Conservation (phyloP, 2,888 invertebrate species). For the Acanthosepion lycidas region DNA sequence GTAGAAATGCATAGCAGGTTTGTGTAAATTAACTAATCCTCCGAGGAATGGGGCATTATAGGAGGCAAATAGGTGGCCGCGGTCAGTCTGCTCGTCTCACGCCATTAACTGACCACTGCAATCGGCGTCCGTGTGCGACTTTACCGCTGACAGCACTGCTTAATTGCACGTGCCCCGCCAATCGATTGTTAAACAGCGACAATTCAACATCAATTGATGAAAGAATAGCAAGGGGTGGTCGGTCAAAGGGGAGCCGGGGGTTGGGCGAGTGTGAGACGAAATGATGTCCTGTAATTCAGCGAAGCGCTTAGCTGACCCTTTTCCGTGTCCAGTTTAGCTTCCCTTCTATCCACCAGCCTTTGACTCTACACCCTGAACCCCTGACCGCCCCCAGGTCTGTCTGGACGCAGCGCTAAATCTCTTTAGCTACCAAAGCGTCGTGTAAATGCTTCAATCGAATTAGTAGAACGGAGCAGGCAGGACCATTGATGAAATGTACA, state of each 20-base stretch:
- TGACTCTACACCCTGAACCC: neutral
- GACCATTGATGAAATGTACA: slow-evolving; percentile 11
- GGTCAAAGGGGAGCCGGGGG: neutral
- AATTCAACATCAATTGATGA: slow-evolving; percentile 33
- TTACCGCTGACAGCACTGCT: slow-evolving; percentile 6
- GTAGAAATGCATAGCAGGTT: neutral
- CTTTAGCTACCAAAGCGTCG: slow-evolving; percentile 9
- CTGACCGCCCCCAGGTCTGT: neutral
- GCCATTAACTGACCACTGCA: slow-evolving; percentile 8
- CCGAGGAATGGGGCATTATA: neutral
- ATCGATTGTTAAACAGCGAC: slow-evolving; percentile 20
- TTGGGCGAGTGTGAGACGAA: neutral
- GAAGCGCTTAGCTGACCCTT: neutral
- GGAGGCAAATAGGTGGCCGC: neutral
- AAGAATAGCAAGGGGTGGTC: neutral
- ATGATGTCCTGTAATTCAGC: neutral
- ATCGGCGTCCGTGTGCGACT: neutral
- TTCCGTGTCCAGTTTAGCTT: neutral
- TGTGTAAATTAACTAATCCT: neutral
- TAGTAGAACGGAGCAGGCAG: neutral
- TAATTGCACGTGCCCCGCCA: slow-evolving; percentile 11
- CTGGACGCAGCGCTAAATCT: neutral
- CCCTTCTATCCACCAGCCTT: neutral
- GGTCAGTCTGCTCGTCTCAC: slow-evolving; percentile 17
- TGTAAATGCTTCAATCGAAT: neutral